Evolutionary conservation across 2,797 vertebrate genomes (phyloP), one percentile per base, ranked within the genome.

Genomic region (Oceanodroma leucorhoa): DNA sequence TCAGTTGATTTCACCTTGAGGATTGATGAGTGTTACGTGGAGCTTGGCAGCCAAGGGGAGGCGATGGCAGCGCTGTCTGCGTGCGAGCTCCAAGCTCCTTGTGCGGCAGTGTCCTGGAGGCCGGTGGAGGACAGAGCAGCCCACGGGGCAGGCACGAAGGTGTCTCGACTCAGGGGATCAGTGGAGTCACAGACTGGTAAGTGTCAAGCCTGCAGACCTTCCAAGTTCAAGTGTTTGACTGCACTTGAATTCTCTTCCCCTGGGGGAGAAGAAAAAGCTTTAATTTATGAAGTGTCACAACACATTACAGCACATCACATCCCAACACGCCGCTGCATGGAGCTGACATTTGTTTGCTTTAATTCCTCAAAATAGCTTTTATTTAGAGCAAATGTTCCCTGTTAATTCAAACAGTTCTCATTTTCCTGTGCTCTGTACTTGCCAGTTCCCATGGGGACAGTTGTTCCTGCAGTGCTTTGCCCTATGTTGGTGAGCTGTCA

Each of bases 261-360:
- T 6, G 0, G 85, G 95, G 92, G 60, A 93, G 81, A 93, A 93
- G 94, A 96, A 96, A 94, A 91, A 95, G 93, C 95, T 97, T 97
- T 97, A 97, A 97, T 97, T 97, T 97, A 97, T 96, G 94, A 95
- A 97, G 91, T 97, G 97, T 97, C 97, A 96, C 96, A 97, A 97
- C 94, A 95, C 92, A 96, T 97, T 97, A 97, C 91, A 95, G 90
- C 85, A 76, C 87, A 86, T 96, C 94, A 72, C 95, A 95, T 97
- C 96, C 93, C 95, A 97, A 93, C 75, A 83, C 2, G 29, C 80
- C 0, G 5, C 88, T 96, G 94, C 94, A 88, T 89, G 92, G 84
- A 92, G 86, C 90, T 97, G 96, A 96, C 94, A 92, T 96, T 97
- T 96, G 94, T 97, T 97, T 97, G 95, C 93, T 96, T 97, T 97